Evolutionary conservation across 2,888 invertebrate species (phyloP).

Genomic region (Mimumesa dahlbomi): DNA sequence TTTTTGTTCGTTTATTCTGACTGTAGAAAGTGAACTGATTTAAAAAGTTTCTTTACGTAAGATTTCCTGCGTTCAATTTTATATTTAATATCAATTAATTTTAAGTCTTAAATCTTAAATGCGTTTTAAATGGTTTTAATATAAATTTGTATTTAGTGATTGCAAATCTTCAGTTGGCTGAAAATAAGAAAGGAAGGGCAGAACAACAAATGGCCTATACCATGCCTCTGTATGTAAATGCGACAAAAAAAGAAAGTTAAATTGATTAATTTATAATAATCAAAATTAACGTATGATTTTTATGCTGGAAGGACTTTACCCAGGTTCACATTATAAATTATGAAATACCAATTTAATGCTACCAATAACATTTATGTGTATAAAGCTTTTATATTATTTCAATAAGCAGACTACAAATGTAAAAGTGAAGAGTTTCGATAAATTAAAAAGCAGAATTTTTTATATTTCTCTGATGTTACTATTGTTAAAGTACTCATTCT

Average conservation of each 20-base stretch:
- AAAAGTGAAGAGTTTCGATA: conserved; percentile 53
- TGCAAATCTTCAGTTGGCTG: conserved; percentile 5
- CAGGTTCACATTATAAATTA: conserved; percentile 17
- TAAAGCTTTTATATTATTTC: conserved; percentile 65
- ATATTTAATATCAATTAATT: too few species aligned
- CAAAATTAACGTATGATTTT: conserved; percentile 31
- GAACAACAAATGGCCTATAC: conserved; percentile 41
- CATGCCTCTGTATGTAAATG: conserved; percentile 30
- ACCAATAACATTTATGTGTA: conserved; percentile 53
- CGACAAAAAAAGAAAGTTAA: conserved; percentile 9
- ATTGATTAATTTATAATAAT: conserved; percentile 15
- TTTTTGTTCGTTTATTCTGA: conserved; percentile 24
- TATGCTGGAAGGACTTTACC: conserved; percentile 22
- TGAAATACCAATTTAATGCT: conserved; percentile 42
- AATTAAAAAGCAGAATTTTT: conserved; percentile 68
- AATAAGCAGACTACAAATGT: conserved; percentile 51
- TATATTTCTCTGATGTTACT: conserved; percentile 45
- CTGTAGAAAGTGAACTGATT: conserved; percentile 18
- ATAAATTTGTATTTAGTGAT: background rate
- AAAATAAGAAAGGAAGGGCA: conserved; percentile 13
- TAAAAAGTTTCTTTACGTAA: conserved; percentile 9
- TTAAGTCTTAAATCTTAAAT: conserved; percentile 17
- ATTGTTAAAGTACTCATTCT: conserved; percentile 14
- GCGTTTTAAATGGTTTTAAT: conserved; percentile 18
- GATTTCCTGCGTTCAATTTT: too few species aligned